These are phyloP conservation scores for Sesamia inferens DNA, from an alignment of 2,888 invertebrate species.

Conservation along the genomic window DNA sequence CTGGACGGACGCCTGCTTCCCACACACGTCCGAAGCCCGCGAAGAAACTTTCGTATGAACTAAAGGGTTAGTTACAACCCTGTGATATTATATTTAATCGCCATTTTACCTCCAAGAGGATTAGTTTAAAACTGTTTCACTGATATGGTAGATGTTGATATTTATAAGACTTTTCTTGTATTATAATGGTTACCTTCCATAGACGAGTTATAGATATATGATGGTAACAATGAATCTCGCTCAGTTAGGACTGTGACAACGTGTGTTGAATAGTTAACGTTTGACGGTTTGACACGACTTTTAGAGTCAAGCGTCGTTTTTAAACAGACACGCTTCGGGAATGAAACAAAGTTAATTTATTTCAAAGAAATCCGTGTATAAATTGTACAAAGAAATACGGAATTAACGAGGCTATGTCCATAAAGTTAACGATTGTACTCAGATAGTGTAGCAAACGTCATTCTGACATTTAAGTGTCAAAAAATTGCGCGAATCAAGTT, in stretches of 20 bases:
- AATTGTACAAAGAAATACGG: slow-evolving; percentile 6
- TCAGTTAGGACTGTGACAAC: slow-evolving; percentile 39
- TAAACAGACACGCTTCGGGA: slow-evolving; percentile 19
- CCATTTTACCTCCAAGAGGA: slow-evolving; percentile 72
- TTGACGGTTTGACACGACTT: slow-evolving; percentile 25
- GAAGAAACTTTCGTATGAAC: slow-evolving; percentile 68
- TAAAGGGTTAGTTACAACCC: slow-evolving; percentile 67
- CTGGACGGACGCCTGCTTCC: slow-evolving; percentile 63
- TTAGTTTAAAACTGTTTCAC: slow-evolving; percentile 53
- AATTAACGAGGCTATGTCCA: slow-evolving; percentile 9
- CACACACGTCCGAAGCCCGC: slow-evolving; percentile 48
- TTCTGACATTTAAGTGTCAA: slow-evolving; percentile 8
- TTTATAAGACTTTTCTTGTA: slow-evolving; percentile 58
- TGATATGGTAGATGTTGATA: slow-evolving; percentile 49
- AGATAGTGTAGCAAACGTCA: not conserved
- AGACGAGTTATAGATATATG: slow-evolving; percentile 21
- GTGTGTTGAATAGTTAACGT: slow-evolving; percentile 23
- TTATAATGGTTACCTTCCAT: slow-evolving; percentile 49
- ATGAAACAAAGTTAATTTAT: slow-evolving; percentile 16
- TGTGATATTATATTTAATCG: slow-evolving; percentile 77
- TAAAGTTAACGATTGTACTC: slow-evolving; percentile 34
- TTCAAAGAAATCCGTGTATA: slow-evolving; percentile 11
- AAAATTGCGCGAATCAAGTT: not conserved
- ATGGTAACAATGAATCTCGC: slow-evolving; percentile 58
- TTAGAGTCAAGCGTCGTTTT: slow-evolving; percentile 11